Conservation (phyloP, 1,140 invertebrate genomes). For the Leptoteleia sp. region DNA sequence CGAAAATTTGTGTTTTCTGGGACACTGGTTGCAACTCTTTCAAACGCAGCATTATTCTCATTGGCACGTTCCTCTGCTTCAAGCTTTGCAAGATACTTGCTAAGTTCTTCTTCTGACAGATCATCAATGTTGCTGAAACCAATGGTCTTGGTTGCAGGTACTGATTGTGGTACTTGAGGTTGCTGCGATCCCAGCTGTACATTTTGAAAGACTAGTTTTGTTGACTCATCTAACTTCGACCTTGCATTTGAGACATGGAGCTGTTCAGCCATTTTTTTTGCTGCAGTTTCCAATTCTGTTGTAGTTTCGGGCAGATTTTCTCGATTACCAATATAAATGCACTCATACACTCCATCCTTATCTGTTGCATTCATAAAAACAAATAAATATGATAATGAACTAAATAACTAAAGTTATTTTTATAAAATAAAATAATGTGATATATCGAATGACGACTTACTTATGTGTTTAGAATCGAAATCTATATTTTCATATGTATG, state of each 20-base stretch:
- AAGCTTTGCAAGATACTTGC: conserved; percentile 83
- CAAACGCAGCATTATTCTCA: conserved; percentile 64
- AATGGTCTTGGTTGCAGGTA: conserved; percentile 62
- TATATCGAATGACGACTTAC: too few relatives aligned
- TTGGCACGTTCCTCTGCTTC: conserved; percentile 78
- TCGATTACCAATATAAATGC: conserved; percentile 68
- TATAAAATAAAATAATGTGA: too few relatives aligned
- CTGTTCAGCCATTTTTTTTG: conserved; percentile 69
- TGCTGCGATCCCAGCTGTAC: conserved; percentile 62
- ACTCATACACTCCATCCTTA: conserved; percentile 64
- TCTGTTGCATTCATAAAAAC: too few relatives aligned
- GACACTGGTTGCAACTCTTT: conserved; percentile 60
- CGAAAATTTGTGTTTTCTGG: conserved; percentile 44
- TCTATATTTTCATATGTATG: conserved; percentile 74
- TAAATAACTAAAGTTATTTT: too few relatives aligned
- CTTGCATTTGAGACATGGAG: conserved; percentile 39
- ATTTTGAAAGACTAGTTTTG: conserved; percentile 70
- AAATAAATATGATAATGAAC: too few relatives aligned
- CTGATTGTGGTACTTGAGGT: conserved; percentile 19
- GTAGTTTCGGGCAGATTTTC: conserved; percentile 69
- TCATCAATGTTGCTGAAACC: conserved; percentile 78
- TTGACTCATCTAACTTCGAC: conserved; percentile 56
- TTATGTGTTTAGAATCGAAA: conserved; percentile 54
- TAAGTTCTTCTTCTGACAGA: conserved; percentile 83
- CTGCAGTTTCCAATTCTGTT: conserved; percentile 69